These are phyloP conservation scores for Trachythela sp. DNA, from an alignment of 64 coral and sea anemone genomes.

Conservation along the genomic window DNA sequence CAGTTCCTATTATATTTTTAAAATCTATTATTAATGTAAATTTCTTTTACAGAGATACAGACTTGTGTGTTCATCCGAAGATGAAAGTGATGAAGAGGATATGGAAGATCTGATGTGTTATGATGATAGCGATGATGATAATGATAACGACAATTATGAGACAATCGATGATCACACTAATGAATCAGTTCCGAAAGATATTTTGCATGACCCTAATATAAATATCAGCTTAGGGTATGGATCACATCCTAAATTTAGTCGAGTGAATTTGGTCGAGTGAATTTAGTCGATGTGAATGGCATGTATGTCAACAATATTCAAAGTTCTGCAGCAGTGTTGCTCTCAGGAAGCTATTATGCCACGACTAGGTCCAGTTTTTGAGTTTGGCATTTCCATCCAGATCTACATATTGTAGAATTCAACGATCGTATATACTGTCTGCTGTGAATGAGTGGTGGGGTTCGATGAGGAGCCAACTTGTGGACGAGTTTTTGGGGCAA, in stretches of 20 bases:
- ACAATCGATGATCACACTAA: too few species aligned
- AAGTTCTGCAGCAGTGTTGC: slow-evolving; percentile 16
- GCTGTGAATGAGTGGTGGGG: slow-evolving; percentile 26
- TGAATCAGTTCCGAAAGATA: neutral
- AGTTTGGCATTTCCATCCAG: slow-evolving; percentile 16
- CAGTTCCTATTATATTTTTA: too few species aligned
- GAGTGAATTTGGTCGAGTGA: neutral
- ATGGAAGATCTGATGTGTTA: too few species aligned
- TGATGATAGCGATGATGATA: too few species aligned
- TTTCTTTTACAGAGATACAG: too few species aligned
- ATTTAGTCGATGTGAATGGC: neutral
- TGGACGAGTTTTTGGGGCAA: too few species aligned
- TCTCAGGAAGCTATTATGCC: slow-evolving; percentile 7
- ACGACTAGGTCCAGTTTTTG: slow-evolving; percentile 17
- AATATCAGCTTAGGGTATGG: neutral
- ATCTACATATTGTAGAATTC: neutral
- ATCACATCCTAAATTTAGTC: neutral
- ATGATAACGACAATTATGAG: too few species aligned
- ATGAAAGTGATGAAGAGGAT: too few species aligned
- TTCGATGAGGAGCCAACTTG: too few species aligned
- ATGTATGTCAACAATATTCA: slow-evolving; percentile 13
- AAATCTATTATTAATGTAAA: too few species aligned
- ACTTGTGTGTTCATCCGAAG: too few species aligned
- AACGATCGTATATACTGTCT: slow-evolving; percentile 3
- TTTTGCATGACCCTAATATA: neutral